Evolutionary conservation across 2,797 vertebrate genomes (phyloP).

Genomic region (Spea hammondii): DNA sequence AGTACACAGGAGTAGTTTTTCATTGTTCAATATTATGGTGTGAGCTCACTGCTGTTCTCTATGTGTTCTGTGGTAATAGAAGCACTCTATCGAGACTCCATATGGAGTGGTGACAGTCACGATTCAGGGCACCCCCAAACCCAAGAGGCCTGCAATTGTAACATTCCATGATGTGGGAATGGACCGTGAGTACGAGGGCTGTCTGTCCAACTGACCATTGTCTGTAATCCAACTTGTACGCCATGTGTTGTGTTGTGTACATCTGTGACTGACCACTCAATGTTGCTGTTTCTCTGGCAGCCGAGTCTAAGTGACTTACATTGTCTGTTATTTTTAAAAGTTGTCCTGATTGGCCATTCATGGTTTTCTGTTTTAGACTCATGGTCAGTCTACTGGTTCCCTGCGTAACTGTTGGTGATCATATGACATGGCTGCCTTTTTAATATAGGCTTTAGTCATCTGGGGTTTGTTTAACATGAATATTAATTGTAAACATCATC

Average conservation of each 20-base stretch:
- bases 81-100: conserved; percentile 84
- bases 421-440: too few species aligned
- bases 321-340: too few species aligned
- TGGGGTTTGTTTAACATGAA: too few species aligned
- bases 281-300: neutral
- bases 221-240: neutral
- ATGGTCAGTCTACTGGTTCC: too few species aligned
- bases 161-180: conserved; percentile 88
- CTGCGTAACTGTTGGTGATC: too few species aligned
- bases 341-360: too few species aligned
- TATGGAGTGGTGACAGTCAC: conserved; percentile 82
- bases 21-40: neutral
- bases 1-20: neutral
- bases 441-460: too few species aligned
- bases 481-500: too few species aligned
- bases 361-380: too few species aligned
- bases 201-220: conserved; percentile 13
- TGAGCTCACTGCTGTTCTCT: conserved; percentile 36
- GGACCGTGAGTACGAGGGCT: conserved; percentile 75
- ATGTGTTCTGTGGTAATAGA: conserved; percentile 64
- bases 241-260: conserved; percentile 4
- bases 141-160: conserved; percentile 83
- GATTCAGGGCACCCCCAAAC: conserved; percentile 79
- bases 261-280: conserved; percentile 1
- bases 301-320: too few species aligned